Evolutionary conservation across 2,888 invertebrate genomes (phyloP).

Genomic region (Callyntrura guangdongensis): DNA sequence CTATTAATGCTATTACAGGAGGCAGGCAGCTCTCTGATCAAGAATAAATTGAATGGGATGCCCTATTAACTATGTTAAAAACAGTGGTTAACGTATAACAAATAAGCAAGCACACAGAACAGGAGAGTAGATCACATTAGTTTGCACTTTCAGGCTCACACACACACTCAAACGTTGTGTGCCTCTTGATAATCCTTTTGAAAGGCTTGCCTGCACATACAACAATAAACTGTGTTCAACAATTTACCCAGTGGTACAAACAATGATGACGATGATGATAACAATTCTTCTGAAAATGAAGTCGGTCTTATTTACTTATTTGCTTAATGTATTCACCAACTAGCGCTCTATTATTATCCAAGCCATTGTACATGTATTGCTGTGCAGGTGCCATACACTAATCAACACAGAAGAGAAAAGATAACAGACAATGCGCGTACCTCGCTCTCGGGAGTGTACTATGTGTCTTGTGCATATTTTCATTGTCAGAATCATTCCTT

Average conservation of each 20-base stretch:
- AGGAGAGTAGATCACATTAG: slow-evolving; percentile 44
- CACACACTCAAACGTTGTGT: not conserved
- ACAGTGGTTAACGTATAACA: slow-evolving; percentile 23
- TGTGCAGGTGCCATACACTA: slow-evolving; percentile 22
- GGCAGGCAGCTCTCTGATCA: slow-evolving; percentile 19
- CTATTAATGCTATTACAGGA: not conserved
- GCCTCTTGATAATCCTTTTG: too few relatives aligned
- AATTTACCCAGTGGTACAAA: slow-evolving; percentile 29
- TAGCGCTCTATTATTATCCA: not conserved
- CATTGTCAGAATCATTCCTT: slow-evolving; percentile 47
- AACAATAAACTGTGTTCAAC: slow-evolving; percentile 18
- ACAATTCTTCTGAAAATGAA: not conserved
- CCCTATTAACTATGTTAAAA: slow-evolving; percentile 76
- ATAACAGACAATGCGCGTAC: not conserved
- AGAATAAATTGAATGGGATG: slow-evolving; percentile 60
- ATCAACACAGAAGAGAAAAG: not conserved
- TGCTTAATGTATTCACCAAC: slow-evolving; percentile 2
- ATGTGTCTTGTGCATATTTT: slow-evolving; percentile 17
- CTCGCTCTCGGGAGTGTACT: not conserved
- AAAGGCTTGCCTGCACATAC: not conserved
- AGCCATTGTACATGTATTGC: not conserved
- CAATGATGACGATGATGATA: not conserved
- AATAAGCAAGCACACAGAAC: too few relatives aligned
- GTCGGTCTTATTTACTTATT: slow-evolving; percentile 41
- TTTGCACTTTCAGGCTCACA: slow-evolving; percentile 50